Evolutionary conservation across 37 sponge, comb jelly and placozoan genomes (phyloP).

Genomic region (Ephydatia muelleri): DNA sequence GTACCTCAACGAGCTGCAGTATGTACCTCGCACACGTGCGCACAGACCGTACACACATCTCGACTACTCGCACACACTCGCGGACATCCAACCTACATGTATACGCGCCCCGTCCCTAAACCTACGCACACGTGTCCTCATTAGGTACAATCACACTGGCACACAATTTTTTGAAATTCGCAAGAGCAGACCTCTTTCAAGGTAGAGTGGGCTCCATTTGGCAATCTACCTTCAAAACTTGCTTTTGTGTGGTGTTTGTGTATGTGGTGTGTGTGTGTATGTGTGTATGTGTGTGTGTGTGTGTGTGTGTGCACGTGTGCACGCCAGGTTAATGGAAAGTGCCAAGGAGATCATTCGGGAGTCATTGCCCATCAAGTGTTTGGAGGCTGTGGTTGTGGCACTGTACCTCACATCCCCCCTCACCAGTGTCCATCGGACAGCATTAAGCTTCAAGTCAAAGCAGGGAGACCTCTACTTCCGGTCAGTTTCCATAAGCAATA

Average conservation of each 20-base stretch:
- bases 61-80: slow-evolving; percentile 1
- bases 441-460: slow-evolving; percentile 85
- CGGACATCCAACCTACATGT: background rate
- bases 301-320: slow-evolving; percentile 2
- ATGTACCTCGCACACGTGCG: background rate
- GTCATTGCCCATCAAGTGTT: slow-evolving; percentile 95
- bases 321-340: slow-evolving; percentile 85
- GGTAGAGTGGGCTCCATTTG: slow-evolving; percentile 32
- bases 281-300: background rate
- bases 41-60: background rate
- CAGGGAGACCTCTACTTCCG: slow-evolving; percentile 62
- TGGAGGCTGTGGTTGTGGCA: slow-evolving; percentile 91
- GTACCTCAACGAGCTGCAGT: slow-evolving; percentile 59
- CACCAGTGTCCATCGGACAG: slow-evolving; percentile 53
- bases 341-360: slow-evolving; percentile 92
- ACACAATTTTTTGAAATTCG: slow-evolving; percentile 95
- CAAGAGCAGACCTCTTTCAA: slow-evolving; percentile 79
- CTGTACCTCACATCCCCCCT: slow-evolving; percentile 85
- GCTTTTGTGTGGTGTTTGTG: too few species aligned
- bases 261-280: too few species aligned
- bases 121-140: background rate
- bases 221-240: background rate
- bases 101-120: background rate
- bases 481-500: too few species aligned
- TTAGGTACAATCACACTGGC: slow-evolving; percentile 96